Evolutionary conservation across 2,888 invertebrate genomes (phyloP).

Genomic region (Troides oblongomaculatus): DNA sequence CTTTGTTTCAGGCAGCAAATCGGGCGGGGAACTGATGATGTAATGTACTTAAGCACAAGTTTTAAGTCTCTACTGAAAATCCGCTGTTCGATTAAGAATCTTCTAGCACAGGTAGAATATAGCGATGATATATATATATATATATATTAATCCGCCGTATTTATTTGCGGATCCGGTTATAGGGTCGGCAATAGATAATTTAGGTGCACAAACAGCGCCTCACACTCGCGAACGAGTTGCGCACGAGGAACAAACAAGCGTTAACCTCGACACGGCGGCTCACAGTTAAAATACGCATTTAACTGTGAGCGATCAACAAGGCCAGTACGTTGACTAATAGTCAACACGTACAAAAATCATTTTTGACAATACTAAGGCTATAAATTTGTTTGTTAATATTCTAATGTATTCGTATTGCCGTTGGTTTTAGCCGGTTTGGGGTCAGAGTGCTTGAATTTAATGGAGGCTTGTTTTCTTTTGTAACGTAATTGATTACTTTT

Average conservation of each 20-base stretch:
- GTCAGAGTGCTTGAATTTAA: conserved; percentile 4
- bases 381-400: conserved; percentile 9
- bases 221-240: conserved; percentile 1
- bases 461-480: neutral
- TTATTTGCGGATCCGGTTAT: conserved; percentile 10
- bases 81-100: too few relatives aligned
- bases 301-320: conserved; percentile 21
- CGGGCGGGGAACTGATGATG: too few relatives aligned
- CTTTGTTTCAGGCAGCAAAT: too few relatives aligned
- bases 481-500: neutral
- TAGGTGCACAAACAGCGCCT: neutral
- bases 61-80: too few relatives aligned
- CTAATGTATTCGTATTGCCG: neutral
- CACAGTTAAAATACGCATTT: conserved; percentile 22
- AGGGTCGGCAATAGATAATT: conserved; percentile 16
- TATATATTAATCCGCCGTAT: too few relatives aligned
- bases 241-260: conserved; percentile 23
- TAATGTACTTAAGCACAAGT: too few relatives aligned
- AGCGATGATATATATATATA: too few relatives aligned
- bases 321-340: neutral
- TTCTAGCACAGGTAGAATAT: too few relatives aligned
- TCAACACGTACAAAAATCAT: neutral
- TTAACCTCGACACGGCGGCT: conserved; percentile 16
- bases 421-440: neutral
- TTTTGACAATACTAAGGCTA: conserved; percentile 3